Conservation (phyloP, 2,888 invertebrate species). For the Chymomyza amoena region DNA sequence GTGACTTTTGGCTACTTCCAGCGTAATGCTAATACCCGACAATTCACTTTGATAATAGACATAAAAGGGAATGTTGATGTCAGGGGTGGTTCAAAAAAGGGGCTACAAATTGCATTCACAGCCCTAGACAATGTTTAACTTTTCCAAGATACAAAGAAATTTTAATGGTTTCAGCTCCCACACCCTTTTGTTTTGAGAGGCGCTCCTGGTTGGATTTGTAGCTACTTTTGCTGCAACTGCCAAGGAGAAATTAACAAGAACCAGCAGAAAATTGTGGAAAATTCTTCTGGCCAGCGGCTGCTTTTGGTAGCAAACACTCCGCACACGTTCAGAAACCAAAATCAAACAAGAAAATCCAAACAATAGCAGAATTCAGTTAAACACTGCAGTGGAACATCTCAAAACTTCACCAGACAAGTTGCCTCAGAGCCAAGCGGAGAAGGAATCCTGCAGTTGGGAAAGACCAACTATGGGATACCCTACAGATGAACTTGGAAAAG, state of each 20-base stretch:
- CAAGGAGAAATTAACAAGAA: background rate
- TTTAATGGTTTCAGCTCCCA: no score
- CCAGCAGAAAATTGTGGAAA: background rate
- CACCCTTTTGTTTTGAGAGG: no score
- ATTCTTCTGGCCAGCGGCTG: background rate
- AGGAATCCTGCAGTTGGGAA: background rate
- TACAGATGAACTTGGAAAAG: no score
- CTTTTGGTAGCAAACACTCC: background rate
- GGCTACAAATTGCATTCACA: no score
- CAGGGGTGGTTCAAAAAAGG: background rate
- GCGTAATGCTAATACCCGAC: background rate
- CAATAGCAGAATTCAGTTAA: background rate
- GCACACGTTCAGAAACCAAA: background rate
- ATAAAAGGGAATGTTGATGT: conserved; percentile 1
- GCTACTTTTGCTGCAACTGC: background rate
- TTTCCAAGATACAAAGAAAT: no score
- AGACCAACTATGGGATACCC: background rate
- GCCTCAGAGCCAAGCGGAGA: background rate
- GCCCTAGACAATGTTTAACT: no score
- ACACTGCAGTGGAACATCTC: background rate
- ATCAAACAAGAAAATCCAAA: background rate
- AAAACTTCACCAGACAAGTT: conserved; percentile 4
- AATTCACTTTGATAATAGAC: conserved; percentile 4
- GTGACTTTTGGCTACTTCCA: background rate
- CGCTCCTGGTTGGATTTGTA: background rate